Base-by-base conservation (phyloP, 2,113 vertebrate genomes). In the Lagopus muta region DNA sequence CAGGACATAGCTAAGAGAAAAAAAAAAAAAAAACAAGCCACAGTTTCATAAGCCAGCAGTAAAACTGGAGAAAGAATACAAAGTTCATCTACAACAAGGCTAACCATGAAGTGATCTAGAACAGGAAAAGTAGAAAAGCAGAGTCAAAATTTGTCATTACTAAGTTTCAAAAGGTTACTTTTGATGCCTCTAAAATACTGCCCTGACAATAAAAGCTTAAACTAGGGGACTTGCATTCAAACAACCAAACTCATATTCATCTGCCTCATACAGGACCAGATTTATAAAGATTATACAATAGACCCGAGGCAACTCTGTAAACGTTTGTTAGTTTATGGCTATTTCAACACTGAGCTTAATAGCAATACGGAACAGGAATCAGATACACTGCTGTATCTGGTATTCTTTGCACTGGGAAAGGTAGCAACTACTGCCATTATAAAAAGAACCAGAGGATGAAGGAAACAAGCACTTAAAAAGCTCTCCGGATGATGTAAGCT, bases 11-110 rank as follows among this genome's bases (percentile, higher is more conserved):
- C 34, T 67, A 66, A 74, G 25, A 30, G 62, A 45, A 83, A 86
- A 88, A 91, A 88, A 91, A 83, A 77, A 82, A 86, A 88, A 91
- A 88, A 91, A 83, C 74, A 82, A 4, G 3, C 45, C 61, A 43
- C 15, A 17, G 48, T 81, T 88, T 87, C 48, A 79, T 50, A 82
- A 79, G 12, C 9, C 34, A 25, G 43, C 1, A 32, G 24, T 34
- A 82, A 84, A 86, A 83, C 0, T 8, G 15, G 8, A 45, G 15
- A 60, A 36, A 79, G 58, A 78, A 72, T 22, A 25, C 8, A 42
- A 74, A 84, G 19, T 18, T 43, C 73, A 54, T 2, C 27, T 36
- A 58, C 58, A 50, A 76, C 47, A 77, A 64, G 74, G 30, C 10
- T 70, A 32, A 58, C 25, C 27, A 19, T 9, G 6, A 82, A 64